Evolutionary conservation across 1,140 invertebrate genomes (phyloP).

Genomic region (Drosophila grimshawi): DNA sequence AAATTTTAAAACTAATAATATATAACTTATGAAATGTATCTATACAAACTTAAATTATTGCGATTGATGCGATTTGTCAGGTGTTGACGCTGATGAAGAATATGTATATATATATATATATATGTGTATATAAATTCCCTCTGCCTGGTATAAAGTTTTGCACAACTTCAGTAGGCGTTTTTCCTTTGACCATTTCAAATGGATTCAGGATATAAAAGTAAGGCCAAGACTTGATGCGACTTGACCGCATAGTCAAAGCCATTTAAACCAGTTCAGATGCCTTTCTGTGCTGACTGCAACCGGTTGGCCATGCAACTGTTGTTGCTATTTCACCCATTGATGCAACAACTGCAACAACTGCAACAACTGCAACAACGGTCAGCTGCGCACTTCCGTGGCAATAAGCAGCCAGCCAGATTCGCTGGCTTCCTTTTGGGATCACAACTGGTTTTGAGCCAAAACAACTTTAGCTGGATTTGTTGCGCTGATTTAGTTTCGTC

Average conservation of each 20-base stretch:
- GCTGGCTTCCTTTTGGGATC: conserved; percentile 43
- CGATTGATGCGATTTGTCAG: no score
- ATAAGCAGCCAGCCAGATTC: conserved; percentile 55
- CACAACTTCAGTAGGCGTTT: no score
- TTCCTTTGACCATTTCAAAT: background rate
- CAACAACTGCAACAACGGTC: background rate
- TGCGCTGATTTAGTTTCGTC: conserved; percentile 56
- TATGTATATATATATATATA: no score
- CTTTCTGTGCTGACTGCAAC: conserved; percentile 9
- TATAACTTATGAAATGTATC: no score
- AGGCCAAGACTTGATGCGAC: conserved; percentile 22
- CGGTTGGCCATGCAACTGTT: conserved; percentile 14
- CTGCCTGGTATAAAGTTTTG: no score
- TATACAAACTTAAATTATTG: no score
- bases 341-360: conserved; percentile 8
- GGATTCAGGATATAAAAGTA: conserved; percentile 1
- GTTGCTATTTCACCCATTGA: conserved; percentile 29
- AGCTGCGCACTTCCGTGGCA: conserved; percentile 68
- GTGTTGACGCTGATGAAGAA: no score
- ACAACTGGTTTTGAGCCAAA: conserved; percentile 39
- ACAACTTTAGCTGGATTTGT: conserved; percentile 11
- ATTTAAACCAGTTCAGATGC: conserved; percentile 65
- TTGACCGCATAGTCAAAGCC: conserved; percentile 39
- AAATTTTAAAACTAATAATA: no score
- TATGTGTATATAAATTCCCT: no score